Base-by-base conservation (phyloP, 2,113 vertebrate species). In the Heloderma charlesbogerti region DNA sequence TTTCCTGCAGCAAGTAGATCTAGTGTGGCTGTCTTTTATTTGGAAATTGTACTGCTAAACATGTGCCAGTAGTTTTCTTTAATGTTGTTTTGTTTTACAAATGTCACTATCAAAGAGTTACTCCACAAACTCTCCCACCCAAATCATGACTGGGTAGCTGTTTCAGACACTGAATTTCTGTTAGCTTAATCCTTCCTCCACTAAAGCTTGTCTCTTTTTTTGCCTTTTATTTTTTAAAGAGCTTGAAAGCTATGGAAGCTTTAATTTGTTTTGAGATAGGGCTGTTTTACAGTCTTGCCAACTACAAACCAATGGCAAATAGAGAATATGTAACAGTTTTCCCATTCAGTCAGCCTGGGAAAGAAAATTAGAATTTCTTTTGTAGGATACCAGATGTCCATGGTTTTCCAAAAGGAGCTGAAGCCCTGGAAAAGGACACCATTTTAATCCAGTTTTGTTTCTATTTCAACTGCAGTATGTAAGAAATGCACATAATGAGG, bases 231-330 rank as follows among this genome's bases (percentile, higher is more conserved):
- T 95, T 94, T 94, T 90, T 34, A 51, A 93, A 96, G 87, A 57
- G 2, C 83, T 95, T 95, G 12, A 89, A 51, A 77, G 90, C 81
- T 94, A 92, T 75, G 89, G 88, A 85, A 66, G 74, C 80, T 90
- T 95, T 95, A 89, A 91, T 93, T 95, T 95, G n/a, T 94, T 90
- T 82, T 93, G 78, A 94, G 85, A 12, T 69, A 93, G 78, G 74
- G 25, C 85, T 90, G 71, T 90, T 95, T 96, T 81, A 93, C 54
- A 88, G 45, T 93, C 85, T 92, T 96, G 84, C 45, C 74, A 86
- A 88, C 92, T 54, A 72, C 40, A 92, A 91, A 0, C 5, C 29
- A 78, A 31, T 1, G 88, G 29, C 54, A 92, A 93, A 91, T 22
- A 37, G 69, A 45, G 78, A 69, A 67, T 78, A 25, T 87, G 77